phyloP scores from a whole-genome alignment of 2,888 invertebrate species.

The Tinea pellionella region DNA sequence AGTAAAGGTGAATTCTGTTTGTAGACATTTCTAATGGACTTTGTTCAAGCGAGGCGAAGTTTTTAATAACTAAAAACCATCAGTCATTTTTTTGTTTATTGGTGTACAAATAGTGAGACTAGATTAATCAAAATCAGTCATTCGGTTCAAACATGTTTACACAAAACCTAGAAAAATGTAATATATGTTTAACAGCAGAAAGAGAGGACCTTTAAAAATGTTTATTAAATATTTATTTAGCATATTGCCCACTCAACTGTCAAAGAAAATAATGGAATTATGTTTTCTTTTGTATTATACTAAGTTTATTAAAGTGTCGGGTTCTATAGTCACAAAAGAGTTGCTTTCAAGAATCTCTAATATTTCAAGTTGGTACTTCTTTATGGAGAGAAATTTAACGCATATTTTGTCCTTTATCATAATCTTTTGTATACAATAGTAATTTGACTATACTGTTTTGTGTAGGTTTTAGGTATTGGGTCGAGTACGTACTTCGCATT shows the following conservation, averaged over 20 bases:
- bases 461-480: too few relatives aligned
- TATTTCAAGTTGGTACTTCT: background rate
- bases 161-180: background rate
- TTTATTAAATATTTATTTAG: background rate
- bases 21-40: too few relatives aligned
- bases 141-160: too few relatives aligned
- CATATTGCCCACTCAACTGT: slow-evolving; percentile 7
- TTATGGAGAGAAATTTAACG: background rate
- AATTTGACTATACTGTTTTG: too few relatives aligned
- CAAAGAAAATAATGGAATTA: slow-evolving; percentile 3
- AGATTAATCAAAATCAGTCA: too few relatives aligned
- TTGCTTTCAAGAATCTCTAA: slow-evolving; percentile 4
- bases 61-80: too few relatives aligned
- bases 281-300: slow-evolving; percentile 6
- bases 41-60: too few relatives aligned
- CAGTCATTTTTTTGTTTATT: too few relatives aligned
- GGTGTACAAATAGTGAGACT: too few relatives aligned
- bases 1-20: too few relatives aligned
- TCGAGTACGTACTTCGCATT: too few relatives aligned
- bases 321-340: background rate
- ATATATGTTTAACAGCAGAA: background rate
- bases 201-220: background rate
- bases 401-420: background rate
- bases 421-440: too few relatives aligned
- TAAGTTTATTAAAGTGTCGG: slow-evolving; percentile 13